Base-by-base conservation (phyloP, 2,888 invertebrate genomes). In the Hypena proboscidalis region DNA sequence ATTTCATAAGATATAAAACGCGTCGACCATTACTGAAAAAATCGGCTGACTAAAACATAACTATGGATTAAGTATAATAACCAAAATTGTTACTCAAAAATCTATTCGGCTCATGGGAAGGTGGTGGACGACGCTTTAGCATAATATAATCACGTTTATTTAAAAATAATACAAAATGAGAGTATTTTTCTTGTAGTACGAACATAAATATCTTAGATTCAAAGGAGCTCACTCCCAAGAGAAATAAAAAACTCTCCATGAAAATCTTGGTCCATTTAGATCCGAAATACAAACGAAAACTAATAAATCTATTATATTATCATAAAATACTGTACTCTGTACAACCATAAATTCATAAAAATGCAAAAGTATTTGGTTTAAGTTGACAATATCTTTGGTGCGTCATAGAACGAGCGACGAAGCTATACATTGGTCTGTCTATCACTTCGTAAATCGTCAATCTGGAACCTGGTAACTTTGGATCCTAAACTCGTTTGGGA, bases 321-420 rank as follows among this genome's bases (percentile, higher is more conserved):
- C 3, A 3, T 14, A 8, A 14, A 58, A 63, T 57, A 58, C 48
- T 51, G 35, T 37, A 19, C n/a, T 15, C 8, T 9, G n/a, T 17
- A 11, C 22, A 35, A 14, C 5, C 26, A 27, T 30, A 33, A 27
- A 39, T 20, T 36, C 2, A 30, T 27, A 42, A 40, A 61, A 53
- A 48, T 56, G 47, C 37, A 42, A 42, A 40, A 26, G 44, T 54
- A 52, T 65, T 64, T 68, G 58, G 51, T 67, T 53, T 60, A 58
- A 63, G 45, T 58, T 63, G 56, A 50, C 48, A 65, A 67, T 65
- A 60, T 83, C 82, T 87, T 84, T 85, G 83, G 84, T 77, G 69
- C 69, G 75, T 80, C 84, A 46, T 73, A 77, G 58, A 84, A 70
- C 73, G 79, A 85, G 80, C 81, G 82, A 85, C 82, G 81, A 70